phyloP scores from a whole-genome alignment of 2,113 vertebrate genomes.

The Uropsilus gracilis region DNA sequence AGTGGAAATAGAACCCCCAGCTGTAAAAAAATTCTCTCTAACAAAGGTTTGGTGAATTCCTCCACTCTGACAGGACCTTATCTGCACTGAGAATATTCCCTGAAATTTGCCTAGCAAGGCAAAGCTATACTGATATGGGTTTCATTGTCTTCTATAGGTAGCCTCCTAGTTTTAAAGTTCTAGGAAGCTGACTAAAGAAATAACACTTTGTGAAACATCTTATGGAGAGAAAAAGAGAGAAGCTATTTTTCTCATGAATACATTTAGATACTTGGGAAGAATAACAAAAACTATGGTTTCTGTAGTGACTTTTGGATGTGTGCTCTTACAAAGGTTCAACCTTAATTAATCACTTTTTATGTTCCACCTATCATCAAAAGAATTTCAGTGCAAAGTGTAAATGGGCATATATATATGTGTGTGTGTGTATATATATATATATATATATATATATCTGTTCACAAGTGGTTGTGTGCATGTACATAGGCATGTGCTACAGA shows the following conservation, averaged over 20 bases:
- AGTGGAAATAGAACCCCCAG: not conserved
- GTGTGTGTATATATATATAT: fast-evolving
- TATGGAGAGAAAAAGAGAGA: not conserved
- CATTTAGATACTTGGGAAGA: not conserved
- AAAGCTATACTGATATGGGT: not conserved
- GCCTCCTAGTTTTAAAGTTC: not conserved
- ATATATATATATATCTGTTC: too few relatives aligned
- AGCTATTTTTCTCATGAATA: not conserved
- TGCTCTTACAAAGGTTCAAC: not conserved
- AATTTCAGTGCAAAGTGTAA: not conserved
- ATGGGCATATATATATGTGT: not conserved
- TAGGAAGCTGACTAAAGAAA: not conserved
- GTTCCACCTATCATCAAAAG: not conserved
- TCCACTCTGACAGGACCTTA: not conserved
- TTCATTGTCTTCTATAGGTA: not conserved
- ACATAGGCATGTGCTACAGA: fast-evolving
- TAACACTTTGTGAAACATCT: not conserved
- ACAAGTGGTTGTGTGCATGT: not conserved
- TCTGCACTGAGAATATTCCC: not conserved
- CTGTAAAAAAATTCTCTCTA: not conserved
- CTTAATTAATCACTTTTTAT: not conserved
- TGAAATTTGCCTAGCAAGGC: not conserved
- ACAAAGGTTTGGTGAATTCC: not conserved
- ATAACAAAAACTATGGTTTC: not conserved
- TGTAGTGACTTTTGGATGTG: not conserved